Evolutionary conservation across 1,140 invertebrate species (phyloP).

Genomic region (Calephelis virginiensis): DNA sequence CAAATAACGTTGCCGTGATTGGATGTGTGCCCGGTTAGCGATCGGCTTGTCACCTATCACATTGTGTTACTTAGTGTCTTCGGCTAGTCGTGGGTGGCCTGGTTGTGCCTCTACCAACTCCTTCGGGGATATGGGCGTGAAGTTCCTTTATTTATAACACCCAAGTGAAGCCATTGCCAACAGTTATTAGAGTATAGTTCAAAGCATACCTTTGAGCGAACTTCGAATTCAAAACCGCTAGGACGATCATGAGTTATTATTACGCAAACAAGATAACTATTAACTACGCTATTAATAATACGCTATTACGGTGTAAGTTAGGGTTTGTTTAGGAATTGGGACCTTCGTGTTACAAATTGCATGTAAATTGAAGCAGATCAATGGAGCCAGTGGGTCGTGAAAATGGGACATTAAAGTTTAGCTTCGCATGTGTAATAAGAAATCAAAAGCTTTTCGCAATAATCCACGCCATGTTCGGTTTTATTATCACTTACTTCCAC

Average conservation of each 20-base stretch:
- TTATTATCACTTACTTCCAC: no score
- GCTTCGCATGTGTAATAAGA: background rate
- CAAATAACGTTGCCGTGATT: no score
- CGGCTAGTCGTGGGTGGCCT: no score
- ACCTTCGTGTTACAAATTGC: conserved; percentile 1
- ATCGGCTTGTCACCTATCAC: no score
- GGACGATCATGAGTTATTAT: conserved; percentile 16
- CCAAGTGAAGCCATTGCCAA: no score
- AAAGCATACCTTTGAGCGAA: background rate
- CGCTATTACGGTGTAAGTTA: conserved; percentile 1
- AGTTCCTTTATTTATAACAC: no score
- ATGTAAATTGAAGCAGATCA: background rate
- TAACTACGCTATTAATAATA: conserved; percentile 14
- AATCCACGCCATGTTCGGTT: no score
- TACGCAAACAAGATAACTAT: background rate
- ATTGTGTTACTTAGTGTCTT: no score
- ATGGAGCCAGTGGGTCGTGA: background rate
- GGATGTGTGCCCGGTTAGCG: no score
- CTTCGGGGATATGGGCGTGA: no score
- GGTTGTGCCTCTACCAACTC: no score
- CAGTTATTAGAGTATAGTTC: background rate
- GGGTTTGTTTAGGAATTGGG: conserved; percentile 17
- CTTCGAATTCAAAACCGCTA: conserved; percentile 1
- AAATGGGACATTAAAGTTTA: background rate
- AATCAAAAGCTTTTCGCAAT: background rate